Percentiles rank a stretch among this genome's conserved stretches.
phyloP scores from a whole-genome alignment of 2,888 invertebrate genomes.

The Ypsolopha sequella region DNA sequence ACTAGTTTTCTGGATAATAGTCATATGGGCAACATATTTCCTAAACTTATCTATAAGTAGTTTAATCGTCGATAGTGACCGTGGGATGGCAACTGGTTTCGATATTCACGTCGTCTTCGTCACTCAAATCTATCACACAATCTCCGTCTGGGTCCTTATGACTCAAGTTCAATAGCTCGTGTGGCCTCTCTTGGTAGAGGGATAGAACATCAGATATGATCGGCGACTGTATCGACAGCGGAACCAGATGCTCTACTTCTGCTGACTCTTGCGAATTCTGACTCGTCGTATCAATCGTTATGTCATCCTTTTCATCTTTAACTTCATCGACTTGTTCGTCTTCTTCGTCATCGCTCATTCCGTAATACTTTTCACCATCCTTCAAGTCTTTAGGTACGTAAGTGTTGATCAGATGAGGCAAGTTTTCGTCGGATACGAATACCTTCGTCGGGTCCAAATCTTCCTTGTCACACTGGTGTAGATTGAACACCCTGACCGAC shows the following conservation, averaged over 20 bases:
- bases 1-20: no score
- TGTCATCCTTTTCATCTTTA: background rate
- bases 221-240: conserved; percentile 41
- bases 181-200: conserved; percentile 27
- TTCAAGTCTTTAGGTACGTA: conserved; percentile 49
- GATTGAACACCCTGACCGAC: conserved; percentile 38
- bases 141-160: background rate
- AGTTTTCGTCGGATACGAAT: conserved; percentile 41
- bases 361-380: conserved; percentile 56
- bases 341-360: conserved; percentile 40
- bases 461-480: conserved; percentile 43
- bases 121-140: conserved; percentile 28
- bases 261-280: conserved; percentile 24
- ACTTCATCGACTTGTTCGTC: conserved; percentile 17
- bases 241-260: conserved; percentile 26
- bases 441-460: conserved; percentile 50
- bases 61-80: conserved; percentile 37
- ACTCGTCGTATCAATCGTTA: conserved; percentile 3
- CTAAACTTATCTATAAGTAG: background rate
- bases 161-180: background rate
- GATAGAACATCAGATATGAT: conserved; percentile 59
- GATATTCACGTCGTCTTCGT: conserved; percentile 25
- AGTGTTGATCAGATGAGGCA: conserved; percentile 37
- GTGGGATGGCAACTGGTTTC: conserved; percentile 15
- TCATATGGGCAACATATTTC: no score